Evolutionary conservation across 1,140 invertebrate species (phyloP).

Genomic region (Trichonephila clavata): DNA sequence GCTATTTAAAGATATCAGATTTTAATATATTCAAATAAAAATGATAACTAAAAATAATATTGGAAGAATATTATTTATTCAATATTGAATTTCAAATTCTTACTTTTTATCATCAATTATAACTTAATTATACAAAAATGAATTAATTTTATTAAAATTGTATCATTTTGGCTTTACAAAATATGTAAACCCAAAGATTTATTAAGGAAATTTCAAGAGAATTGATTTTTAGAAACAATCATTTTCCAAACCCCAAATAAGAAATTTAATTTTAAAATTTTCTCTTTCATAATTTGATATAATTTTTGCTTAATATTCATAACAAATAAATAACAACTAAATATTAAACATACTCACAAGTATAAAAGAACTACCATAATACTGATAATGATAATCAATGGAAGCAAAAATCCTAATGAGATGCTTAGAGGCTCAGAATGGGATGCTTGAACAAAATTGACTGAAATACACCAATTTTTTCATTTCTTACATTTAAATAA

Average conservation of each 20-base stretch:
- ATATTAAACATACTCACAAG: constrained; percentile 20
- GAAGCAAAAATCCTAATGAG: constrained; percentile 24
- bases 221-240: too few species aligned
- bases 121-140: too few species aligned
- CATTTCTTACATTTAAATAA: too few species aligned
- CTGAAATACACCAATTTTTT: background rate
- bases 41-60: too few species aligned
- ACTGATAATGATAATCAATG: background rate
- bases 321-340: background rate
- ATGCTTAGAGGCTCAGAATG: background rate
- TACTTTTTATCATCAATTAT: too few species aligned
- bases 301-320: background rate
- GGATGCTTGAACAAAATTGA: background rate
- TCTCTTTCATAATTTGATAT: background rate
- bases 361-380: background rate
- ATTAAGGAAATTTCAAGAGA: too few species aligned
- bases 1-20: too few species aligned
- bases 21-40: too few species aligned
- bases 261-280: background rate
- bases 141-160: too few species aligned
- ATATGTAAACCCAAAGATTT: background rate
- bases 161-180: too few species aligned
- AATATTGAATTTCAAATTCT: too few species aligned
- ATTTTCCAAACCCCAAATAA: background rate
- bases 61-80: too few species aligned